Conservation (phyloP, 2,113 vertebrate species). For the Sturnira hondurensis region DNA sequence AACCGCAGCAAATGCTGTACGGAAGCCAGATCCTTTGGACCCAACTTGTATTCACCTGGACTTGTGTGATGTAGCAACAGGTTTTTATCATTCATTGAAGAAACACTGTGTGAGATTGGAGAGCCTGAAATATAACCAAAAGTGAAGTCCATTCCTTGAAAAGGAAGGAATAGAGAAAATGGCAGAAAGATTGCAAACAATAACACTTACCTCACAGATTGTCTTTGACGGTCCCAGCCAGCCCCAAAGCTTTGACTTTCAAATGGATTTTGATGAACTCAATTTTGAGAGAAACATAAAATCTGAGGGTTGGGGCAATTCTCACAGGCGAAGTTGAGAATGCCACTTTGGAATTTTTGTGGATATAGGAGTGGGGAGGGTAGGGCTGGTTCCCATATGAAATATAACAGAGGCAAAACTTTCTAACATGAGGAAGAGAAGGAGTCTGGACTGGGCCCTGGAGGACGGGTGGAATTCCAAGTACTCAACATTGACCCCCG, state of each 20-base stretch:
- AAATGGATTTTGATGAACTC: slow-evolving; percentile 74
- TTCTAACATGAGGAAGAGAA: slow-evolving; percentile 86
- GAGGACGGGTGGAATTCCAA: slow-evolving; percentile 94
- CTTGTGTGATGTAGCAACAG: slow-evolving; percentile 87
- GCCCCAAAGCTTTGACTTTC: slow-evolving; percentile 94
- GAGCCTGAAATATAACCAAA: slow-evolving; percentile 83
- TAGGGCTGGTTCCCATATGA: slow-evolving; percentile 93
- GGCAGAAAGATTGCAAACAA: slow-evolving; percentile 85
- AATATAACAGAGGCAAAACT: slow-evolving; percentile 92
- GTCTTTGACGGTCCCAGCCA: slow-evolving; percentile 95
- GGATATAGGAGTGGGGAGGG: slow-evolving; percentile 93
- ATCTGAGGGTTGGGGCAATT: slow-evolving; percentile 82
- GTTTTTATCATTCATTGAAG: slow-evolving; percentile 88
- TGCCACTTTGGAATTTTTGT: slow-evolving; percentile 94
- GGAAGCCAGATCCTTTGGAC: slow-evolving; percentile 91
- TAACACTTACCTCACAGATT: slow-evolving; percentile 88
- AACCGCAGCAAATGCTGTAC: slow-evolving; percentile 47
- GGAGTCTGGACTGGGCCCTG: slow-evolving; percentile 92
- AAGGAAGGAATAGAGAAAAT: slow-evolving; percentile 83
- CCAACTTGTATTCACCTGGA: slow-evolving; percentile 98
- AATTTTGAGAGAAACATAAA: slow-evolving; percentile 66
- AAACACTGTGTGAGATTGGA: slow-evolving; percentile 86
- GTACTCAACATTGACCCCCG: slow-evolving; percentile 88
- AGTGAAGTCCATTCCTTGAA: slow-evolving; percentile 82
- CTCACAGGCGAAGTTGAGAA: slow-evolving; percentile 94